Percentiles rank a stretch among this genome's conserved stretches.
Conservation (phyloP, 92 coral and sea anemone species). For the Scolanthus callimorphus region DNA sequence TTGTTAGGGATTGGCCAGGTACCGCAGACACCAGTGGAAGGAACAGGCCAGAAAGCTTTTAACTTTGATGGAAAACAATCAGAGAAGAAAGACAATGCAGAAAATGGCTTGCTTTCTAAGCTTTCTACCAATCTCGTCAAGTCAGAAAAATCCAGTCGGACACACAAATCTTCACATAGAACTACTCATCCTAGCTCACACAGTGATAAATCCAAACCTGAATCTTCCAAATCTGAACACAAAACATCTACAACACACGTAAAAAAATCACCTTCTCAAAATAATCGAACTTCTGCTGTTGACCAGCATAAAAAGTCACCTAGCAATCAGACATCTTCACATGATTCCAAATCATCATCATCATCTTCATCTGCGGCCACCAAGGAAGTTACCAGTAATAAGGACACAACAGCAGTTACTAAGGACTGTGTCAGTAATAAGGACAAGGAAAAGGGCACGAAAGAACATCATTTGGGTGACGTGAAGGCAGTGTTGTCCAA, state of each 20-base stretch:
- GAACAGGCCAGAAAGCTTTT: conserved; percentile 55
- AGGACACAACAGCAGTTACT: neutral
- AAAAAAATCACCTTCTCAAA: neutral
- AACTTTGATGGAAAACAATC: conserved; percentile 20
- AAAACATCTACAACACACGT: neutral
- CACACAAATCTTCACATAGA: neutral
- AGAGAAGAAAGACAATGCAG: conserved; percentile 7
- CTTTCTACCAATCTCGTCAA: neutral
- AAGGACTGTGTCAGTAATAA: neutral
- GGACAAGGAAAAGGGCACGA: conserved; percentile 9
- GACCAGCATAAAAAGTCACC: conserved; percentile 1
- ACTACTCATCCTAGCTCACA: conserved; percentile 12
- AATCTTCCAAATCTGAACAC: neutral
- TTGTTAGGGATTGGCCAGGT: conserved; percentile 63
- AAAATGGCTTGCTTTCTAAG: conserved; percentile 8
- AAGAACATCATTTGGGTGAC: neutral
- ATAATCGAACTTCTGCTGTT: neutral
- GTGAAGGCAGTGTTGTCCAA: neutral
- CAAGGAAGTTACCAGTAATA: conserved; percentile 3
- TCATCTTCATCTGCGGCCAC: neutral
- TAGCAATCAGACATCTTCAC: neutral
- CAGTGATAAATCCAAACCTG: conserved; percentile 16
- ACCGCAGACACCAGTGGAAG: conserved; percentile 84
- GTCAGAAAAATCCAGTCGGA: conserved; percentile 3
- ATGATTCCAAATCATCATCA: neutral